Percentiles rank a stretch among this genome's conserved stretches.
phyloP scores from a whole-genome alignment of 2,113 vertebrate genomes.

The Scophthalmus maximus region DNA sequence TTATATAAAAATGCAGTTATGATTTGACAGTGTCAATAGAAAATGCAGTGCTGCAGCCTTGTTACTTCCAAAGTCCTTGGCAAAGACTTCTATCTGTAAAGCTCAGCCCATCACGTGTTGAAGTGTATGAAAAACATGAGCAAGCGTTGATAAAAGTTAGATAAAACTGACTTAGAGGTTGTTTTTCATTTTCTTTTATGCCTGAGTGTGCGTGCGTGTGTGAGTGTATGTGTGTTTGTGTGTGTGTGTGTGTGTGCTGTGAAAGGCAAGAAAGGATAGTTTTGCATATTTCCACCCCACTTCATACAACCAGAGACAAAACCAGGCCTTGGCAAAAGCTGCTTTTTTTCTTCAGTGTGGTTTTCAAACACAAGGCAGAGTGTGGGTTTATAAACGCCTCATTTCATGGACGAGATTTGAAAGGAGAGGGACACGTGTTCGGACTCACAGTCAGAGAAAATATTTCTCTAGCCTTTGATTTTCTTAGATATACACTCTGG shows the following conservation, averaged over 20 bases:
- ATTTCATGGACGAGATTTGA: constrained; percentile 27
- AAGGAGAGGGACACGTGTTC: constrained; percentile 24
- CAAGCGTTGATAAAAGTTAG: constrained; percentile 13
- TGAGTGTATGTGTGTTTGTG: not conserved
- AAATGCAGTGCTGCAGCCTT: constrained; percentile 20
- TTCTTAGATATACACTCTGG: not conserved
- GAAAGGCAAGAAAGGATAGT: constrained; percentile 17
- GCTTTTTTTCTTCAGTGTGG: constrained; percentile 2
- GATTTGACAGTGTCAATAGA: constrained; percentile 5
- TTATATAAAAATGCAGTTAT: constrained; percentile 5
- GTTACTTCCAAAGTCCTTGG: constrained; percentile 39
- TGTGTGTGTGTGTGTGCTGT: not conserved
- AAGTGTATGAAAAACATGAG: constrained; percentile 30
- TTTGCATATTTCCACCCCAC: constrained; percentile 37
- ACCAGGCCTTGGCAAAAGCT: constrained; percentile 49
- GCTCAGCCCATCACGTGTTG: not conserved
- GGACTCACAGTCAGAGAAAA: constrained; percentile 5
- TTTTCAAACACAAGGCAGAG: constrained; percentile 44
- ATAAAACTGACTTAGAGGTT: too few species aligned
- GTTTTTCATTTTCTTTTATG: too few species aligned
- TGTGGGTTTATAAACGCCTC: constrained; percentile 32
- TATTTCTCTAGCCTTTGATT: constrained; percentile 1
- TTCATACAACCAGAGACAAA: constrained; percentile 47
- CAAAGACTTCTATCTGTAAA: constrained; percentile 6
- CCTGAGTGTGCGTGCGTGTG: constrained; percentile 1